A percentile compares a stretch with the other conserved stretches of the same genome.
Conservation (phyloP, 2,888 invertebrate genomes). For the Pristionchus arcanus region DNA sequence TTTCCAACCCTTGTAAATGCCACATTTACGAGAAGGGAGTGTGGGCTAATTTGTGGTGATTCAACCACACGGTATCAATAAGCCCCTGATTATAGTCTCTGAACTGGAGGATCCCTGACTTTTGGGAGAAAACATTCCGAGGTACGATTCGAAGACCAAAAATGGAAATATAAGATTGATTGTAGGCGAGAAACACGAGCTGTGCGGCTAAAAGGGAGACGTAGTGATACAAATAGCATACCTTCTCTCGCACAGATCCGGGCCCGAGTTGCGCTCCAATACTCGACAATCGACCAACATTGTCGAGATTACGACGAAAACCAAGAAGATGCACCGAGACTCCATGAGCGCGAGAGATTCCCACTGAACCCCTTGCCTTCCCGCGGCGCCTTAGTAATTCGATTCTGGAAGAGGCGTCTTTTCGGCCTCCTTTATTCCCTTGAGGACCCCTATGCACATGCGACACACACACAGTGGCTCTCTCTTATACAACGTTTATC, state of each 20-base stretch:
- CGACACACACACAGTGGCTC: background rate
- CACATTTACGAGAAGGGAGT: background rate
- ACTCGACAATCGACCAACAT: background rate
- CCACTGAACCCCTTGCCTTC: background rate
- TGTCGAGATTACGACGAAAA: background rate
- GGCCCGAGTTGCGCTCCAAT: background rate
- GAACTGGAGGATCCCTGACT: background rate
- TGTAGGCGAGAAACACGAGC: background rate
- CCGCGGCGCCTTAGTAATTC: slow-evolving; percentile 2
- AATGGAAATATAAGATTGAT: background rate
- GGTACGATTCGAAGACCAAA: background rate
- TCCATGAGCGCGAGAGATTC: background rate
- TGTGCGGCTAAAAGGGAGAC: background rate
- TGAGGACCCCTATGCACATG: background rate
- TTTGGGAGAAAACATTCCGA: background rate
- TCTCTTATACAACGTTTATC: background rate
- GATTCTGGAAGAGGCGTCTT: slow-evolving; percentile 4
- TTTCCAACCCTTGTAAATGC: background rate
- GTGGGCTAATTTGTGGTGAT: background rate
- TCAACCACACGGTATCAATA: background rate
- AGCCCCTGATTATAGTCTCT: background rate
- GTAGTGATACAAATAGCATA: background rate
- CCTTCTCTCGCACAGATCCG: slow-evolving; percentile 33
- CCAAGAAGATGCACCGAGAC: background rate
- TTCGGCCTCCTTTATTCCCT: background rate